Evolutionary conservation across 2,113 vertebrate species (phyloP).

Genomic region (Menura novaehollandiae): DNA sequence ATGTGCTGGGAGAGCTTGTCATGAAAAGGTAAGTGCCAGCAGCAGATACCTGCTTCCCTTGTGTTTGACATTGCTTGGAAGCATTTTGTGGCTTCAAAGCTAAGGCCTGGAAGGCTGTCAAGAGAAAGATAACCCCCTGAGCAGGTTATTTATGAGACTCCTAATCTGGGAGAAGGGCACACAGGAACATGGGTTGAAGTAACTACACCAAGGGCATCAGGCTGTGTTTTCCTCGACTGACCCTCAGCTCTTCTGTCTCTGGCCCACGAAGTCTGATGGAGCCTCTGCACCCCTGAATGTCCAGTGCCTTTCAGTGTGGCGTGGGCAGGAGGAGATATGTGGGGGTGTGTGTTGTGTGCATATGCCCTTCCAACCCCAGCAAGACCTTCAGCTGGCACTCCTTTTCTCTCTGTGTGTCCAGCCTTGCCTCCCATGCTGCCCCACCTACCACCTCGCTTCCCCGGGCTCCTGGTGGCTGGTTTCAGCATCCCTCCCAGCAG

Average conservation of each 20-base stretch:
- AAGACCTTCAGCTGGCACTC: neutral
- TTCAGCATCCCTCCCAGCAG: neutral
- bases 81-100: neutral
- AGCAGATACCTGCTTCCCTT: neutral
- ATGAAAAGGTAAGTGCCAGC: neutral
- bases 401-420: neutral
- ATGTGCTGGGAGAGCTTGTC: neutral
- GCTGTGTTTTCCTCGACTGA: neutral
- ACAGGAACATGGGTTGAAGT: neutral
- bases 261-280: neutral
- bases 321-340: neutral
- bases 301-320: neutral
- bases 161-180: neutral
- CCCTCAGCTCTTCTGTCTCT: neutral
- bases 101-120: neutral
- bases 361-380: neutral
- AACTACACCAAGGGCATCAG: neutral
- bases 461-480: neutral
- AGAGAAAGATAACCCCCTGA: neutral
- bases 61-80: neutral
- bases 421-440: rapidly evolving
- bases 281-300: neutral
- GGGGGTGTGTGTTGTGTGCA: neutral
- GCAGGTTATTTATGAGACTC: neutral
- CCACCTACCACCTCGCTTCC: rapidly evolving